Conservation (phyloP, 2,113 vertebrate genomes). For the Strigops habroptila region DNA sequence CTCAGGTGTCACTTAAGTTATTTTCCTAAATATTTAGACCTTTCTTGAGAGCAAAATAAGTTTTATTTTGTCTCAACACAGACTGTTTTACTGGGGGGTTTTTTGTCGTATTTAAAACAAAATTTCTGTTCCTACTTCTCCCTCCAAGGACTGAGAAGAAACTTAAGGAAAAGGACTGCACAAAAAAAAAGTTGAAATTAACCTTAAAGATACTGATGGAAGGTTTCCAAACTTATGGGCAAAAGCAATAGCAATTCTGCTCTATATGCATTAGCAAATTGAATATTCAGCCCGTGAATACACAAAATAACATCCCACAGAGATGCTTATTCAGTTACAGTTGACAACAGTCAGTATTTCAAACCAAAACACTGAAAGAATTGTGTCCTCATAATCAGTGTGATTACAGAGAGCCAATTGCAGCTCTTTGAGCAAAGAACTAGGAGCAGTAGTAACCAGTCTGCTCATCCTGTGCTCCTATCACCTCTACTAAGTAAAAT, state of each 20-base stretch:
- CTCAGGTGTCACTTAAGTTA: background rate
- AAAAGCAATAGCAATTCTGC: background rate
- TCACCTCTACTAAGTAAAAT: background rate
- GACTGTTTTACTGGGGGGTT: background rate
- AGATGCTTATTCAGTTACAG: background rate
- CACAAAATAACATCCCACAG: background rate
- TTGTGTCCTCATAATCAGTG: no score
- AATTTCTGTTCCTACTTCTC: background rate
- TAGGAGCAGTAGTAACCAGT: background rate
- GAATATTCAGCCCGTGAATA: background rate
- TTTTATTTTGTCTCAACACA: background rate
- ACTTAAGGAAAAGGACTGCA: background rate
- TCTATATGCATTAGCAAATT: background rate
- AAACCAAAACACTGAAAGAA: background rate
- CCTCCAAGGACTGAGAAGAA: background rate
- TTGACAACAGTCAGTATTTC: background rate
- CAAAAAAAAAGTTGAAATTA: background rate
- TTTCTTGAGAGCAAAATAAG: background rate
- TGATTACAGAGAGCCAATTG: background rate
- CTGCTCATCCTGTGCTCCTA: background rate
- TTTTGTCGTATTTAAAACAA: background rate
- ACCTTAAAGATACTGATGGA: background rate
- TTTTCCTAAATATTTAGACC: background rate
- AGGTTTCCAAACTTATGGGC: background rate
- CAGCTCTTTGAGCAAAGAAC: background rate